These are phyloP conservation scores for Sesia bembeciformis DNA, from an alignment of 2,888 invertebrate species.

Conservation along the genomic window DNA sequence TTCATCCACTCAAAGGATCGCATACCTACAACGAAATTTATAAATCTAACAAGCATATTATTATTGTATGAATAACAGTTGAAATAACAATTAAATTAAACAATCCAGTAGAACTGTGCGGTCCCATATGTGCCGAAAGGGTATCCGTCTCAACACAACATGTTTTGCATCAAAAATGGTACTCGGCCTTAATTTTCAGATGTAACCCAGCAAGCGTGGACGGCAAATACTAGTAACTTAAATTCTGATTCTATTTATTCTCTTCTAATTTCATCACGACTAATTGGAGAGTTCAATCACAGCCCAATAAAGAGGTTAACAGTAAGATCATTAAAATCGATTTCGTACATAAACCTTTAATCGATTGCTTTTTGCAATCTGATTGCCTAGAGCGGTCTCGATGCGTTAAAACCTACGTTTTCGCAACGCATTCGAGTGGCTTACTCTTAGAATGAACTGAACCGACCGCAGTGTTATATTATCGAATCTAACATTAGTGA, in stretches of 20 bases:
- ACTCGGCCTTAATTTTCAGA: no score
- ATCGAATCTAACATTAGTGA: slow-evolving; percentile 12
- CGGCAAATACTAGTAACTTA: not conserved
- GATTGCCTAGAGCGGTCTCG: slow-evolving; percentile 8
- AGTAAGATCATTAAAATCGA: slow-evolving; percentile 8
- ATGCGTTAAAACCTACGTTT: not conserved
- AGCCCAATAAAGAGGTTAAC: slow-evolving; percentile 1
- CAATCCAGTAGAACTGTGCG: no score
- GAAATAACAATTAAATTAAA: no score
- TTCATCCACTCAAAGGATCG: no score
- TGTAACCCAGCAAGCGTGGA: no score
- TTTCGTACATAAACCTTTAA: slow-evolving; percentile 9
- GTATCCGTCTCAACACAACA: no score
- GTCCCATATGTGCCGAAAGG: no score
- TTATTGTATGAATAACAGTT: no score
- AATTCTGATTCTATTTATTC: slow-evolving; percentile 6
- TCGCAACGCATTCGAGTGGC: not conserved
- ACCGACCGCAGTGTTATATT: not conserved
- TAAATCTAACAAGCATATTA: no score
- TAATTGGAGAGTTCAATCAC: slow-evolving; percentile 1
- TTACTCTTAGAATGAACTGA: not conserved
- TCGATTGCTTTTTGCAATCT: slow-evolving; percentile 15
- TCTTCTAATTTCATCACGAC: slow-evolving; percentile 9
- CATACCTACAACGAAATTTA: no score
- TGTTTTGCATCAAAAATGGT: no score